Percentiles rank a stretch among this genome's conserved stretches.
These are phyloP conservation scores for Bugula neritina DNA, from an alignment of 2,888 invertebrate species.

Conservation along the genomic window DNA sequence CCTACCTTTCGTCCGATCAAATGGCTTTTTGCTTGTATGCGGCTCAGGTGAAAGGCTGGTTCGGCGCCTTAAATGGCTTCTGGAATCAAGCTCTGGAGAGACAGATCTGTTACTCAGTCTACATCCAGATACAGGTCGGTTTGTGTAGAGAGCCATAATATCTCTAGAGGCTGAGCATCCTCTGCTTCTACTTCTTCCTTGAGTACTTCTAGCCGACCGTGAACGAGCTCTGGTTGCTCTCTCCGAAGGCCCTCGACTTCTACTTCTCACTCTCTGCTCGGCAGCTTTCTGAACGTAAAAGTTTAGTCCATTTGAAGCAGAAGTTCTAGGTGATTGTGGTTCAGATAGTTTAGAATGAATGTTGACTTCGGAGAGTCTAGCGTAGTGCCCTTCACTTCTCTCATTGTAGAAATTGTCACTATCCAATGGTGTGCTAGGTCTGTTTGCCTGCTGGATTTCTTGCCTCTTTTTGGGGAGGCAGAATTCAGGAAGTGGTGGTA, in stretches of 20 bases:
- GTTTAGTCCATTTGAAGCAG: slow-evolving; percentile 1
- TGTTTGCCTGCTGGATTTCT: not conserved
- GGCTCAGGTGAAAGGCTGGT: not conserved
- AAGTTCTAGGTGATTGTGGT: not conserved
- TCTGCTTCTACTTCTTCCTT: not conserved
- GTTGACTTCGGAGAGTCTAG: not conserved
- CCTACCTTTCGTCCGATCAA: not conserved
- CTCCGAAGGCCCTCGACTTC: slow-evolving; percentile 1
- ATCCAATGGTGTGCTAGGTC: no score
- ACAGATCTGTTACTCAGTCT: not conserved
- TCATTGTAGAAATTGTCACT: not conserved
- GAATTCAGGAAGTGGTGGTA: not conserved
- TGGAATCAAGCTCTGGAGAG: not conserved
- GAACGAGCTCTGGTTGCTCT: not conserved
- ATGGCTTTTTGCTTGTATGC: not conserved
- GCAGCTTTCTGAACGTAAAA: slow-evolving; percentile 26
- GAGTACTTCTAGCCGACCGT: not conserved
- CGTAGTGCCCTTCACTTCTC: slow-evolving; percentile 10
- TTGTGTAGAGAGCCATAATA: slow-evolving; percentile 22
- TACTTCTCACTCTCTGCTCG: slow-evolving; percentile 2
- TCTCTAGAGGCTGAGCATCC: slow-evolving; percentile 22
- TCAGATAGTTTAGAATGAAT: not conserved
- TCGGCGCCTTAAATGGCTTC: not conserved
- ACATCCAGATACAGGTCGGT: not conserved
- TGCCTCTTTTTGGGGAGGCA: not conserved